phyloP scores from a whole-genome alignment of 2,797 vertebrate species.

The Smutsia gigantea region DNA sequence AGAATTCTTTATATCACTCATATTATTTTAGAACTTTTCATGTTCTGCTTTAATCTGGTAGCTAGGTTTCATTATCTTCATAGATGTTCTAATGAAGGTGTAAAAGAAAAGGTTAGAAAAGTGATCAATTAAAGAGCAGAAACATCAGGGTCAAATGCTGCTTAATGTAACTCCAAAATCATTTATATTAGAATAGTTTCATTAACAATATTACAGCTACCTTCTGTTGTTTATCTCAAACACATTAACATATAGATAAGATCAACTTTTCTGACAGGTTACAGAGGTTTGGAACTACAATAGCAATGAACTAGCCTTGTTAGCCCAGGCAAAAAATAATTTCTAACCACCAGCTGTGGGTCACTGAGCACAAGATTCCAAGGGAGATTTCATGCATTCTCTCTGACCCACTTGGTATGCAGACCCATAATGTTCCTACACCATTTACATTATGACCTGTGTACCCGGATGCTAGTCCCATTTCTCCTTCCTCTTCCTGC shows the following conservation, averaged over 20 bases:
- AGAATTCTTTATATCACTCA: not conserved
- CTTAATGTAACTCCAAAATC: conserved; percentile 24
- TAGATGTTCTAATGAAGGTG: conserved; percentile 26
- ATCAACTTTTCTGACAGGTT: conserved; percentile 21
- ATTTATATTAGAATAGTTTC: conserved; percentile 42
- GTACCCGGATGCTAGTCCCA: conserved; percentile 18
- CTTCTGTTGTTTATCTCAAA: conserved; percentile 58
- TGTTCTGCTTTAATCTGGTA: conserved; percentile 16
- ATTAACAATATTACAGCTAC: not conserved
- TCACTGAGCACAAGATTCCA: conserved; percentile 2
- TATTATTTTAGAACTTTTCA: conserved; percentile 13
- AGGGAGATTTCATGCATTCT: conserved; percentile 34
- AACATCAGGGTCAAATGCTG: conserved; percentile 21
- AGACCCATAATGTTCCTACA: conserved; percentile 29
- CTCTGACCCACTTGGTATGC: conserved; percentile 25
- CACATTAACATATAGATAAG: conserved; percentile 42
- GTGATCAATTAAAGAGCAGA: conserved; percentile 33
- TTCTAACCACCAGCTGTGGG: not conserved
- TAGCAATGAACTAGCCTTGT: conserved; percentile 32
- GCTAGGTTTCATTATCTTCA: not conserved
- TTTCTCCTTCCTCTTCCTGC: conserved; percentile 55
- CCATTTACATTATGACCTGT: conserved; percentile 52
- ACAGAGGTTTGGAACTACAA: not conserved
- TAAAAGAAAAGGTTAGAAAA: conserved; percentile 58
- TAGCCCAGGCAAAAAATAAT: not conserved